Evolutionary conservation across 2,113 vertebrate species (phyloP), one percentile per base, ranked within the genome.

Genomic region (Gasterosteus nipponicus): DNA sequence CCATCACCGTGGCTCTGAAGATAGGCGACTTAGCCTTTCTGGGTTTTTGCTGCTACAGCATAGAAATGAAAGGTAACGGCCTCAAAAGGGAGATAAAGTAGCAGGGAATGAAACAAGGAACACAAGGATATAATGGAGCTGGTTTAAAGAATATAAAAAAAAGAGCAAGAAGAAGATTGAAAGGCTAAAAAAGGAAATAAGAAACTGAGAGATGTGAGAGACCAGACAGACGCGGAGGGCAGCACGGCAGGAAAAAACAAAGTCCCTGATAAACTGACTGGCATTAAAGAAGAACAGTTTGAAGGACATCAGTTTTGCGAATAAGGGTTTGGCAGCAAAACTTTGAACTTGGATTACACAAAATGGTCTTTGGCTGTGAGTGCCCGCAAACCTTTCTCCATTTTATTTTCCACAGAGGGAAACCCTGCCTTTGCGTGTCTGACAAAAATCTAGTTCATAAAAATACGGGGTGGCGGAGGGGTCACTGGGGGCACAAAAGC

Each of bases 211-310:
- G 69, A 62, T 9, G 0, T 38, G 19, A 38, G 31, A 7, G 42
- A 73, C 11, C n/a, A 53, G n/a, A 65, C 22, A 56, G 41, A 31
- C 42, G 39, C 2, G 46, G 57, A 68, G 16, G 44, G 38, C 26
- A 51, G 31, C 18, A 26, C 3, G 12, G 38, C 10, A 42, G 33
- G 31, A 51, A 22, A 46, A 83, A 74, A 33, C 4, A 18, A 72
- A 65, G 19, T 33, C 16, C 33, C 8, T 35, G 47, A 69, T 12
- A 69, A 81, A 78, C 47, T 12, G 57, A 68, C 22, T 44, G 58
- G 22, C 14, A 61, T 64, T 10, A 58, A 53, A 51, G 62, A 18
- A 62, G 31, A 44, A 19, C 44, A 60, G 42, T 18, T 44, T 31
- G 38, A 16, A 56, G n/a, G 16, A 35, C 7, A 6, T 29, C 57